These are phyloP conservation scores for Aplocera efformata DNA, from an alignment of 2,888 invertebrate species.

Conservation along the genomic window DNA sequence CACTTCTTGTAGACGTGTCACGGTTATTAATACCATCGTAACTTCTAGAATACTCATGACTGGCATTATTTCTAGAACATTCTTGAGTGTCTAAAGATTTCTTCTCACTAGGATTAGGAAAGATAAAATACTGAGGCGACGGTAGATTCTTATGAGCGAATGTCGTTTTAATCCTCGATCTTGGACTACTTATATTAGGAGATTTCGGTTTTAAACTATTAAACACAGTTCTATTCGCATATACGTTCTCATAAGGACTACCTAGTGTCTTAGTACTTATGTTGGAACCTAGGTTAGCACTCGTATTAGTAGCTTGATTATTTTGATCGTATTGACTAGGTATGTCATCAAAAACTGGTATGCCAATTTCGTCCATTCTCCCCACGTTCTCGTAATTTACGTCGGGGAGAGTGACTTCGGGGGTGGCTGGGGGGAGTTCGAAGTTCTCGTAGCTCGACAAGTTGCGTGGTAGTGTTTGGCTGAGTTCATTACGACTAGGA, in stretches of 20 bases:
- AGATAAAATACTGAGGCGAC: constrained; percentile 73
- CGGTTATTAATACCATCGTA: neutral
- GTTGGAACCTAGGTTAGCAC: no score
- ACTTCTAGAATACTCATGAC: neutral
- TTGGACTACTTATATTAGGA: constrained; percentile 76
- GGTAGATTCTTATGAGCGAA: constrained; percentile 76
- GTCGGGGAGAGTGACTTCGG: constrained; percentile 52
- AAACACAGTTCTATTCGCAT: constrained; percentile 57
- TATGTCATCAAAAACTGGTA: constrained; percentile 62
- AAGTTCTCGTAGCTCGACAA: constrained; percentile 80
- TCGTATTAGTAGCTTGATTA: neutral
- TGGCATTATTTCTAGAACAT: neutral
- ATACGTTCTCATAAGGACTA: constrained; percentile 83
- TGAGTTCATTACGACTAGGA: constrained; percentile 54
- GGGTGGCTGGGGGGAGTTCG: constrained; percentile 56
- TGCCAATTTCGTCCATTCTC: constrained; percentile 72
- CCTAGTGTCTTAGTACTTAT: neutral
- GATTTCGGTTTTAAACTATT: constrained; percentile 64
- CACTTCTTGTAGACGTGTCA: constrained; percentile 6
- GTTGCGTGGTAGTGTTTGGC: constrained; percentile 61
- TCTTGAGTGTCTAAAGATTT: constrained; percentile 45
- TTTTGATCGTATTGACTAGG: constrained; percentile 44
- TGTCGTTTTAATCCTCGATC: constrained; percentile 82
- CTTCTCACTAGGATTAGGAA: constrained; percentile 62
- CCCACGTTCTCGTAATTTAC: constrained; percentile 61